These are phyloP conservation scores for Hemiscyllium ocellatum DNA, from an alignment of 2,113 vertebrate species.

Conservation along the genomic window DNA sequence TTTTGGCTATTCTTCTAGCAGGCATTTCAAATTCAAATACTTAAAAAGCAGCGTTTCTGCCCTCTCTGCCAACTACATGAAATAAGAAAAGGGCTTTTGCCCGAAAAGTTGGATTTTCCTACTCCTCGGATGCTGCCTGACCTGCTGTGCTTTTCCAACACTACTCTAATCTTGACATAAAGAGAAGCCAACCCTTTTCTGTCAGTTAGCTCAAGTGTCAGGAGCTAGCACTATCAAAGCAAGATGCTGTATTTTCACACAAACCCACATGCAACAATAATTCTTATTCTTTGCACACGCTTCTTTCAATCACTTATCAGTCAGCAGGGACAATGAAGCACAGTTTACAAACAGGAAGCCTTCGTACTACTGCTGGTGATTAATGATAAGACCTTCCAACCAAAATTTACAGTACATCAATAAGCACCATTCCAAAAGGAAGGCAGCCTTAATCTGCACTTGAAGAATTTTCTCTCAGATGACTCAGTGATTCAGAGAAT, in stretches of 20 bases:
- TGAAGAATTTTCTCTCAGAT: background rate
- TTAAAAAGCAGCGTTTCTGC: background rate
- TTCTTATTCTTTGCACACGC: background rate
- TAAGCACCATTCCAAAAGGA: background rate
- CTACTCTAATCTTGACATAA: background rate
- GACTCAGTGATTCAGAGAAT: background rate
- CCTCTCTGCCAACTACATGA: background rate
- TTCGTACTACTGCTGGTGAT: background rate
- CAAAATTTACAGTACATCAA: background rate
- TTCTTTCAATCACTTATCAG: background rate
- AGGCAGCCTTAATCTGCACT: background rate
- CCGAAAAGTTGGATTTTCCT: too few species aligned
- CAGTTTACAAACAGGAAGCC: background rate
- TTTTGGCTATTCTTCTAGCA: background rate
- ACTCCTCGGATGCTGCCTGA: too few species aligned
- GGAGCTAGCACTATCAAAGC: background rate
- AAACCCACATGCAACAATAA: background rate
- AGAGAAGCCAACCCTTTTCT: background rate
- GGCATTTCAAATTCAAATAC: background rate
- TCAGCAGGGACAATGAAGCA: background rate
- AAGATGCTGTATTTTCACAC: background rate
- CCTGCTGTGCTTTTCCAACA: too few species aligned
- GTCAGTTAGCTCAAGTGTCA: background rate
- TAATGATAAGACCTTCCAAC: background rate
- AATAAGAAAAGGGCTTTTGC: background rate